Evolutionary conservation across 37 sponge, comb jelly and placozoan species (phyloP).

Genomic region (Cliona cf. orientalis): DNA sequence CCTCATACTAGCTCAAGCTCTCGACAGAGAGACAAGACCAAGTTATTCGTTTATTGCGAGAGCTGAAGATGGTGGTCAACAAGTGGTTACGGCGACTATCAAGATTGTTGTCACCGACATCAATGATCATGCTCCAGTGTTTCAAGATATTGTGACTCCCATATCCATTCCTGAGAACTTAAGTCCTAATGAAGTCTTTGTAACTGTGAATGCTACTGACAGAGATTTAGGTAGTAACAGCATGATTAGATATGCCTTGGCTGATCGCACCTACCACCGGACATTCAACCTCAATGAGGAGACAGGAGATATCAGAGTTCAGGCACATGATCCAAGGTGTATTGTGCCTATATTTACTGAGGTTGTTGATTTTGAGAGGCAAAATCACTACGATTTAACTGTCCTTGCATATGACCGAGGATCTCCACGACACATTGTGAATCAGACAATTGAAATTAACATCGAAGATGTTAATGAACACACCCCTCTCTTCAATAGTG

Average conservation of each 20-base stretch:
- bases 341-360: background rate
- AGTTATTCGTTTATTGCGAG: constrained; percentile 29
- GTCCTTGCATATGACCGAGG: constrained; percentile 51
- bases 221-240: constrained; percentile 44
- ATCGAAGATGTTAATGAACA: constrained; percentile 58
- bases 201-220: constrained; percentile 43
- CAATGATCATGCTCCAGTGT: constrained; percentile 58
- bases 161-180: constrained; percentile 39
- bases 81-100: constrained; percentile 1
- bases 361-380: constrained; percentile 33
- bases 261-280: background rate
- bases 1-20: constrained; percentile 11
- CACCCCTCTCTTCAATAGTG: constrained; percentile 45
- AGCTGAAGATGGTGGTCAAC: constrained; percentile 49
- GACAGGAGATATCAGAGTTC: constrained; percentile 24
- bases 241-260: constrained; percentile 32
- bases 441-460: constrained; percentile 24
- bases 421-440: constrained; percentile 29
- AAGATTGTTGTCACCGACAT: constrained; percentile 34
- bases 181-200: background rate
- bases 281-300: constrained; percentile 20
- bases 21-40: constrained; percentile 50
- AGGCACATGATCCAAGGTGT: background rate
- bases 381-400: constrained; percentile 7
- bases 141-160: background rate